phyloP scores from a whole-genome alignment of 2,888 invertebrate species.

The Yponomeuta cagnagella region DNA sequence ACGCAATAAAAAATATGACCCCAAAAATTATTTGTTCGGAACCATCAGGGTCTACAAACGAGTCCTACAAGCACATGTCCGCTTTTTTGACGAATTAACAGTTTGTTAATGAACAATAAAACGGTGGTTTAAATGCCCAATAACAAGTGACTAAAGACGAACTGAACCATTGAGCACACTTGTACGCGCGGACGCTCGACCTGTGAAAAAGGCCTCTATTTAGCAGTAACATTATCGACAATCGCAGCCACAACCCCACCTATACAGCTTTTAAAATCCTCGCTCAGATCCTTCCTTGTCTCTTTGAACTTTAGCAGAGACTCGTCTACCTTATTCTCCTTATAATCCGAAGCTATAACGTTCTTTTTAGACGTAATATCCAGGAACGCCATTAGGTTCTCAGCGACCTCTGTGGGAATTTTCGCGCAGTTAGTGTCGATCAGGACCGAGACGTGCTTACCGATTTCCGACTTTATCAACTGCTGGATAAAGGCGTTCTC shows the following conservation, averaged over 20 bases:
- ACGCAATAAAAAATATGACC: too few relatives aligned
- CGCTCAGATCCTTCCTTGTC: conserved; percentile 46
- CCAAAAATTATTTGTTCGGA: too few relatives aligned
- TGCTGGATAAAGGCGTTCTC: conserved; percentile 46
- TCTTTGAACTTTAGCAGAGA: conserved; percentile 49
- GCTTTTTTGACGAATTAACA: too few relatives aligned
- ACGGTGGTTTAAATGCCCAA: too few relatives aligned
- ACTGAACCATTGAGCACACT: background rate
- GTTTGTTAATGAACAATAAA: too few relatives aligned
- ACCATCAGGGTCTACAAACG: too few relatives aligned
- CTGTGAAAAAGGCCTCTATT: background rate
- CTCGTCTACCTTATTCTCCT: conserved; percentile 48
- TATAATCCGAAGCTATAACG: conserved; percentile 48
- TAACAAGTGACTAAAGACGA: too few relatives aligned
- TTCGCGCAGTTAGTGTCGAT: conserved; percentile 65
- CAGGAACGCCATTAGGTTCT: conserved; percentile 67
- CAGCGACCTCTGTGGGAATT: conserved; percentile 66
- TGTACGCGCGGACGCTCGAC: background rate
- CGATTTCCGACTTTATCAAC: conserved; percentile 69
- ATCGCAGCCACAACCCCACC: conserved; percentile 16
- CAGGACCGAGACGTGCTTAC: conserved; percentile 63
- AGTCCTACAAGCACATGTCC: too few relatives aligned
- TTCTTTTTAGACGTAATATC: conserved; percentile 59
- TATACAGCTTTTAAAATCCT: conserved; percentile 42
- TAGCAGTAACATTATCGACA: background rate